Evolutionary conservation across 2,797 vertebrate genomes (phyloP).

Genomic region (Mormyrops attenuatus): DNA sequence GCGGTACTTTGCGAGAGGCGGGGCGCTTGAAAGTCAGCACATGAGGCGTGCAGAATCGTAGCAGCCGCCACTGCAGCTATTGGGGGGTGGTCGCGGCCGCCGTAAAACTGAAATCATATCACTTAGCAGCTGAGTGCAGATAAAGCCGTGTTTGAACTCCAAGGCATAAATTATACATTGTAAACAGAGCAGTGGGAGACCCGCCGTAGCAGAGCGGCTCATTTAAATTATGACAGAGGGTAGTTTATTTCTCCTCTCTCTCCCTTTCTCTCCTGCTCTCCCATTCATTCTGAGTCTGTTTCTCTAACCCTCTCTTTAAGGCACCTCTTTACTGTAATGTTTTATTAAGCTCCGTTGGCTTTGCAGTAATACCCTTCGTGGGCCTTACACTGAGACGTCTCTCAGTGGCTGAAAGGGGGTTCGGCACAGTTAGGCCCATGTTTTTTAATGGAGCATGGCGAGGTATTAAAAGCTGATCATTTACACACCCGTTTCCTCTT

Average conservation of each 20-base stretch:
- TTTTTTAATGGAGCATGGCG: background rate
- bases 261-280: constrained; percentile 52
- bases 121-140: constrained; percentile 83
- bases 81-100: constrained; percentile 32
- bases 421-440: background rate
- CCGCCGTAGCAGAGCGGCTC: constrained; percentile 63
- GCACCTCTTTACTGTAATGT: constrained; percentile 61
- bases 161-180: constrained; percentile 88
- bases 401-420: background rate
- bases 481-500: constrained; percentile 4
- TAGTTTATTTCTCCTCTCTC: constrained; percentile 42
- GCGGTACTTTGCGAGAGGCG: constrained; percentile 48
- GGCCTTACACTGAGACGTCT: background rate
- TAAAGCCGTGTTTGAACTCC: constrained; percentile 79
- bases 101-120: constrained; percentile 79
- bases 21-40: constrained; percentile 58
- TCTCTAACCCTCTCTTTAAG: constrained; percentile 63
- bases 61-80: constrained; percentile 46
- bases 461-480: constrained; percentile 27
- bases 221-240: constrained; percentile 78
- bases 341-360: constrained; percentile 69
- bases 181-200: constrained; percentile 80
- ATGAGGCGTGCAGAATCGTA: constrained; percentile 55
- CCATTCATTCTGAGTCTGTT: constrained; percentile 55
- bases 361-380: constrained; percentile 39